Conservation (phyloP, 1,140 invertebrate genomes). For the Plutomurus gul region DNA sequence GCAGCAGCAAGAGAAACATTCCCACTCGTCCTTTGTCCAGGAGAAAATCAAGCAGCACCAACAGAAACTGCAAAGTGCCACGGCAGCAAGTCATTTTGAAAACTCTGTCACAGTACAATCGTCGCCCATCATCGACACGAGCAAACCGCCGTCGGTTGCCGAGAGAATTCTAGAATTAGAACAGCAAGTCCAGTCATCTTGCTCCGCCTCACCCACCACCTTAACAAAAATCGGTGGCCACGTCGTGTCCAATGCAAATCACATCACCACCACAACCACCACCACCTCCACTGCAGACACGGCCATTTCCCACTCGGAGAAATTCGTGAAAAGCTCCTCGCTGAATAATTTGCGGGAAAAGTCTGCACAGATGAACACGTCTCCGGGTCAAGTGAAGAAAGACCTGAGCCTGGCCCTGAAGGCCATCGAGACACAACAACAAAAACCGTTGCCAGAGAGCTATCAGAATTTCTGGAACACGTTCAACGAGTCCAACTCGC, state of each 20-base stretch:
- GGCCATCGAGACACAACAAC: not conserved
- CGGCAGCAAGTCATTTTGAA: not conserved
- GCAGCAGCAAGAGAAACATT: conserved; percentile 17
- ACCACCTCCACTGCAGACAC: not conserved
- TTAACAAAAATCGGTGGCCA: not conserved
- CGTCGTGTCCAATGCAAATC: not conserved
- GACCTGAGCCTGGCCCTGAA: not conserved
- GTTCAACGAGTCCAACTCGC: conserved; percentile 45
- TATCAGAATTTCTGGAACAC: conserved; percentile 49
- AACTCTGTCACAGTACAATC: conserved; percentile 41
- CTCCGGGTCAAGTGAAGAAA: not conserved
- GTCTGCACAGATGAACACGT: not conserved
- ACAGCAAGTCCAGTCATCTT: conserved; percentile 51
- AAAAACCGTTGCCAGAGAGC: conserved; percentile 40
- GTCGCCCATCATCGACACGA: conserved; percentile 60
- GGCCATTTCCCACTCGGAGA: not conserved
- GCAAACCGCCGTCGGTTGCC: conserved; percentile 67
- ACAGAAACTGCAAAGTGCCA: not conserved
- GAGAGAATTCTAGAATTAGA: conserved; percentile 77
- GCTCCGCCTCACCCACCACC: not conserved
- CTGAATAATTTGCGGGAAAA: conserved; percentile 4
- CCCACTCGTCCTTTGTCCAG: not conserved
- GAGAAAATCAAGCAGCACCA: not conserved
- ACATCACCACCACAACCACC: not conserved
- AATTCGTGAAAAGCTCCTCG: conserved; percentile 30